Base-by-base conservation (phyloP, 2,113 vertebrate genomes). In the Falcunculus frontatus region DNA sequence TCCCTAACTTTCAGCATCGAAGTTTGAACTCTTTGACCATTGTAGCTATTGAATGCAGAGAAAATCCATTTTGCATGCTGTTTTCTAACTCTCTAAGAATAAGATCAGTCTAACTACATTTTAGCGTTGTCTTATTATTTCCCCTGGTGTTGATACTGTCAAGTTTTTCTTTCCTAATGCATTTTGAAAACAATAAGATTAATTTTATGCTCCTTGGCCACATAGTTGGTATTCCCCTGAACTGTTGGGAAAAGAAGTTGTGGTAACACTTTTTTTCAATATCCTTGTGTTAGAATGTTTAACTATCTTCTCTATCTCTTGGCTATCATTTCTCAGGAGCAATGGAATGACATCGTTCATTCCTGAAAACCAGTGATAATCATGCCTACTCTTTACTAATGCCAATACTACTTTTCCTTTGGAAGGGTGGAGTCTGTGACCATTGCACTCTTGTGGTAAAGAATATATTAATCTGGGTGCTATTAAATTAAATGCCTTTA, bases 1-100 rank as follows among this genome's bases (percentile, higher is more conserved):
- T 85, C 64, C 49, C 39, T 70, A 29, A 84, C 41, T 64, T 88
- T 57, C 84, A 76, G 37, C 33, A 49, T 47, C 0, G 0, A 52
- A 72, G 60, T 70, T 63, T 89, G 72, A 93, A 70, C 39, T 79
- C 44, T 93, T 62, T 76, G 50, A 85, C 52, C 44, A 83, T 14
- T 84, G 29, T 52, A 42, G 39, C 68, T 63, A 27, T 20, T 84
- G 75, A 95, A 91, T 91, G 62, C 86, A 96, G 93, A 93, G 85
- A 94, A 95, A 95, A 93, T 89, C 87, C 63, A 91, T 86, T 92
- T 93, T 96, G 90, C 93, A 89, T 90, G 84, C 68, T 91, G 19
- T 81, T 92, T 63, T 74, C 76, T 79, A 85, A 67, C 68, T 88
- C 53, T 87, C 9, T 60, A 21, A 72, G 77, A 88, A 86, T 77